phyloP scores from a whole-genome alignment of 2,113 vertebrate species.

The Spea multiplicata region DNA sequence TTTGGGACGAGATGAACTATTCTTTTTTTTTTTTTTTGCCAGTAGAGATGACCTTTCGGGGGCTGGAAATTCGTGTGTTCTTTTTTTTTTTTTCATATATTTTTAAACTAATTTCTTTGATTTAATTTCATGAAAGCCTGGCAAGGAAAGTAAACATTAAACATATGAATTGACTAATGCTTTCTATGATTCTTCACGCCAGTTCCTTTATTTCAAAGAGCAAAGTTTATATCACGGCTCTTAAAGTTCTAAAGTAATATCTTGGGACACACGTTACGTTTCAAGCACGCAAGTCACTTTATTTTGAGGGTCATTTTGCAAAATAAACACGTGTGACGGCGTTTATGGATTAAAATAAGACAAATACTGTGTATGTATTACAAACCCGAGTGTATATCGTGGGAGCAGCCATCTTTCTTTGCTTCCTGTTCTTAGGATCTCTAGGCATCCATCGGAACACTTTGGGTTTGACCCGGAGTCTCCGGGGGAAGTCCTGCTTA shows the following conservation, averaged over 20 bases:
- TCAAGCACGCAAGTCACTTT: too few species aligned
- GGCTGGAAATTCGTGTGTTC: slow-evolving; percentile 29
- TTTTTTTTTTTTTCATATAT: slow-evolving; percentile 16
- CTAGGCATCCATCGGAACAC: too few species aligned
- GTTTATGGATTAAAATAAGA: too few species aligned
- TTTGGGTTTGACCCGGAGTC: too few species aligned
- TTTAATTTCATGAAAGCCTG: slow-evolving; percentile 37
- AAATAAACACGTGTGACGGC: too few species aligned
- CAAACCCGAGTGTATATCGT: too few species aligned
- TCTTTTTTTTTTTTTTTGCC: slow-evolving; percentile 15
- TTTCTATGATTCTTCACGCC: background rate
- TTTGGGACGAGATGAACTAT: slow-evolving; percentile 40
- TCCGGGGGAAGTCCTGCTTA: too few species aligned
- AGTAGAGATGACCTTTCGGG: slow-evolving; percentile 41
- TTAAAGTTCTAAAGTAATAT: background rate
- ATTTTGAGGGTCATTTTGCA: too few species aligned
- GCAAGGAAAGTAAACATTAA: slow-evolving; percentile 10
- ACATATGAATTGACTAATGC: slow-evolving; percentile 6
- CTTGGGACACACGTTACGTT: too few species aligned
- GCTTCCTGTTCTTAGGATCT: too few species aligned
- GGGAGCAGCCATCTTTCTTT: too few species aligned
- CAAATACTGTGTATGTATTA: too few species aligned
- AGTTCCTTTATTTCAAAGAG: background rate
- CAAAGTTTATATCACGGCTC: background rate
- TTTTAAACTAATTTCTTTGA: slow-evolving; percentile 43